These are phyloP conservation scores for Sesia bembeciformis DNA, from an alignment of 2,888 invertebrate genomes.

Conservation along the genomic window DNA sequence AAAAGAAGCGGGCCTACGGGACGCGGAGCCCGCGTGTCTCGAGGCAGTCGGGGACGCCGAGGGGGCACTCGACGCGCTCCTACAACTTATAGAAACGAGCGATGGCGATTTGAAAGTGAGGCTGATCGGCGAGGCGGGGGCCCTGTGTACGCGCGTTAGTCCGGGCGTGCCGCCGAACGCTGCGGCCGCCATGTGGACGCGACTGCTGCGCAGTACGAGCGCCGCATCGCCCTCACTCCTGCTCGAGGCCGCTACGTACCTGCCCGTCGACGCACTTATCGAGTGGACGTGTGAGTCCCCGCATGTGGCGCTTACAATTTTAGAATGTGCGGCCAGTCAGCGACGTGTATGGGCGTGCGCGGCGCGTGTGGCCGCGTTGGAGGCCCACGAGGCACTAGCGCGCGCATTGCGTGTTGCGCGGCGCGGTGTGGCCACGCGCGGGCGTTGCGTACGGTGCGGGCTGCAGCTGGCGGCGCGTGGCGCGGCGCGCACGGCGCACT, in stretches of 20 bases:
- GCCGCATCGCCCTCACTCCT: conserved; percentile 34
- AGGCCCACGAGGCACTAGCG: conserved; percentile 33
- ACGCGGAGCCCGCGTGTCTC: conserved; percentile 51
- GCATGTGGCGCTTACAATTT: conserved; percentile 27
- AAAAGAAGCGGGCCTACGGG: conserved; percentile 30
- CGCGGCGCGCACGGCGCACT: conserved; percentile 41
- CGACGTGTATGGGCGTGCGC: conserved; percentile 28
- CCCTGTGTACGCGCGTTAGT: conserved; percentile 9
- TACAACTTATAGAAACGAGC: conserved; percentile 24
- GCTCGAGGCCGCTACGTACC: conserved; percentile 42
- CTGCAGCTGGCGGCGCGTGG: conserved; percentile 22
- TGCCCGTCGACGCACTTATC: conserved; percentile 32
- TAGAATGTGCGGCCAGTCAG: conserved; percentile 12
- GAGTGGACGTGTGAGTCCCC: conserved; percentile 26
- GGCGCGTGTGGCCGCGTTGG: conserved; percentile 27
- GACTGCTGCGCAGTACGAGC: conserved; percentile 15
- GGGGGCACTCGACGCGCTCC: conserved; percentile 44
- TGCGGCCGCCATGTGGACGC: conserved; percentile 3
- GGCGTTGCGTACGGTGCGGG: conserved; percentile 40
- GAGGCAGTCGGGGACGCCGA: conserved; percentile 54
- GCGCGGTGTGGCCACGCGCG: conserved; percentile 42
- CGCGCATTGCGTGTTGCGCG: conserved; percentile 37
- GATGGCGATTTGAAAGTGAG: conserved; percentile 32
- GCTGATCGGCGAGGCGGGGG: conserved; percentile 29
- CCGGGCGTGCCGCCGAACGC: conserved; percentile 1